Evolutionary conservation across 2,113 vertebrate genomes (phyloP).

Genomic region (Apeltes quadracus): DNA sequence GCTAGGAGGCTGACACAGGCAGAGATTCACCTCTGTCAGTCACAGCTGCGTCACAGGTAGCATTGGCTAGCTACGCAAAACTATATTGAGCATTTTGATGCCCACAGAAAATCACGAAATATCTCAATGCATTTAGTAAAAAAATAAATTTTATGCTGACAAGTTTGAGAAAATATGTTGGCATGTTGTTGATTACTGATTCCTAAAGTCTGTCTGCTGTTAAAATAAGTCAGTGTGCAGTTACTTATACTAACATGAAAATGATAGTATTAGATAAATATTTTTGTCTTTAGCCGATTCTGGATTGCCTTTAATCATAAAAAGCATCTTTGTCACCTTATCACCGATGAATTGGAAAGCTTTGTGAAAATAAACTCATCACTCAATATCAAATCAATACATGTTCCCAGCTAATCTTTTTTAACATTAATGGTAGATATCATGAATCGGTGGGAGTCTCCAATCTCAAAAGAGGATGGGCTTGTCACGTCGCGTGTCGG

Average conservation of each 20-base stretch:
- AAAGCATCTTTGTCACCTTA: not conserved
- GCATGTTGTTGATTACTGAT: no score
- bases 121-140: not conserved
- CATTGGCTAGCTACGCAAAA: no score
- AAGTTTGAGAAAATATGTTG: no score
- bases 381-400: not conserved
- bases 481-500: no score
- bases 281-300: not conserved
- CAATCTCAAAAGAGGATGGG: no score
- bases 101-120: not conserved
- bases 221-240: not conserved
- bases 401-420: not conserved
- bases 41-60: no score
- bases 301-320: not conserved
- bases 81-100: not conserved
- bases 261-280: not conserved
- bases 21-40: constrained; percentile 44
- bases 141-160: no score
- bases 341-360: no score
- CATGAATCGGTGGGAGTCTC: no score
- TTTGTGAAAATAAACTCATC: not conserved
- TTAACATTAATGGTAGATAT: not conserved
- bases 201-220: not conserved
- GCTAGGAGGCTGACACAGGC: constrained; percentile 30
- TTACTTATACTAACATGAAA: not conserved